Base-by-base conservation (phyloP, 53 echinoderm and acorn worm species). In the Patiria pectinifera region DNA sequence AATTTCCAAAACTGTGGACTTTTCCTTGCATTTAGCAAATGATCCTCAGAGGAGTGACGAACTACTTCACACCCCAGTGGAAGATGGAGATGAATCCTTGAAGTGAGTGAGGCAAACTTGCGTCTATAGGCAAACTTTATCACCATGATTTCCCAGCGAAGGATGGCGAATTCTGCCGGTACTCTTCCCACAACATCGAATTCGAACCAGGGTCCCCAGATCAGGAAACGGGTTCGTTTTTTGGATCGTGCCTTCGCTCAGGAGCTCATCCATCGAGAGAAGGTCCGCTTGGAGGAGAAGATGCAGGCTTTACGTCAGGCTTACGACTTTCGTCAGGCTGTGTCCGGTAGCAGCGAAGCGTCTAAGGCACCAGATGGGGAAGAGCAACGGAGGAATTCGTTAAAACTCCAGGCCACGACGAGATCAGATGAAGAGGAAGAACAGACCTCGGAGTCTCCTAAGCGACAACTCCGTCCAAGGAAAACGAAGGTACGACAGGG, bases 211-310 rank as follows among this genome's bases (percentile, higher is more conserved):
- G 62, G 76, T 61, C 60, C 84, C 53, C 74, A 76, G 78, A 63
- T 61, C 35, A 78, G 60, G 45, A 95, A 95, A 88, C 91, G 92
- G 10, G 95, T 95, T 48, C 95, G 95, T n/a, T 95, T 95, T 62
- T 24, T 95, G 45, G 95, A 95, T 60, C 87, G 75, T 25, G 75
- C 86, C 48, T 89, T 95, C 25, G 95, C 95, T 14, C 93, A 93
- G 23, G 95, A 95, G 62, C 59, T 95, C 19, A 93, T 95, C 13
- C 69, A 66, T 4, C 59, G 93, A 82, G 95, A 95, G 61, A 93
- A 95, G 59, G 76, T 85, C 44, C 88, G 95, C 8, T 66, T 95
- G 19, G 91, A 93, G 78, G 76, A 58, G 45, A 93, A 84, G 74
- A 84, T 95, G 24, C 78, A 80, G 23, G 87, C 92, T 19, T 59